These are phyloP conservation scores for Temnothorax nylanderi DNA, from an alignment of 1,140 invertebrate species.

Conservation along the genomic window DNA sequence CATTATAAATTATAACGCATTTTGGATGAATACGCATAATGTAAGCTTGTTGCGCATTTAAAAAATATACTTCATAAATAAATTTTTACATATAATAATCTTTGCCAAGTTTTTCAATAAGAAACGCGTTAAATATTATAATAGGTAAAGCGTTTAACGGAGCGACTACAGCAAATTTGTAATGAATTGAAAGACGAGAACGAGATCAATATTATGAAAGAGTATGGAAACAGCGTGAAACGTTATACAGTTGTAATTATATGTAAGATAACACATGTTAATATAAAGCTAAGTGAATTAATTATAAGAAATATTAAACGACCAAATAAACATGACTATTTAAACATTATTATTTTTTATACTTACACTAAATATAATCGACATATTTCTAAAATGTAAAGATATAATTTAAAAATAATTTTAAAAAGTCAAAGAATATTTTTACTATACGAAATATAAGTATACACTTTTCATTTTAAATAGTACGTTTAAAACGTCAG, in stretches of 20 bases:
- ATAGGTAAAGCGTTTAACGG: constrained; percentile 1
- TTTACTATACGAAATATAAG: background rate
- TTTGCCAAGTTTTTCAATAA: background rate
- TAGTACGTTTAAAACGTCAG: background rate
- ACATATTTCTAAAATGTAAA: no score
- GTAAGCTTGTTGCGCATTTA: background rate
- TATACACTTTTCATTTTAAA: background rate
- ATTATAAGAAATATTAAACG: background rate
- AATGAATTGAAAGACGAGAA: constrained; percentile 21
- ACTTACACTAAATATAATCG: background rate
- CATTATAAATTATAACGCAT: constrained; percentile 7
- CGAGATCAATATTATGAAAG: background rate
- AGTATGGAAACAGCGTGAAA: background rate
- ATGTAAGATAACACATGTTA: background rate
- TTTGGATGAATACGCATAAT: background rate
- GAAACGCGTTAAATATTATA: background rate
- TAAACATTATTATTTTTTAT: background rate
- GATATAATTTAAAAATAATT: background rate
- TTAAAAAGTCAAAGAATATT: background rate
- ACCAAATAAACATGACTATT: background rate
- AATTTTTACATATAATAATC: background rate
- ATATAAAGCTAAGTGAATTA: background rate
- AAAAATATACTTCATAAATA: background rate
- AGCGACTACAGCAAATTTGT: background rate
- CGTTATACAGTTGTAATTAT: background rate